A percentile compares a stretch with the other conserved stretches of the same genome.
These are phyloP conservation scores for Prochilodus magdalenae DNA, from an alignment of 2,113 vertebrate genomes.

Conservation along the genomic window DNA sequence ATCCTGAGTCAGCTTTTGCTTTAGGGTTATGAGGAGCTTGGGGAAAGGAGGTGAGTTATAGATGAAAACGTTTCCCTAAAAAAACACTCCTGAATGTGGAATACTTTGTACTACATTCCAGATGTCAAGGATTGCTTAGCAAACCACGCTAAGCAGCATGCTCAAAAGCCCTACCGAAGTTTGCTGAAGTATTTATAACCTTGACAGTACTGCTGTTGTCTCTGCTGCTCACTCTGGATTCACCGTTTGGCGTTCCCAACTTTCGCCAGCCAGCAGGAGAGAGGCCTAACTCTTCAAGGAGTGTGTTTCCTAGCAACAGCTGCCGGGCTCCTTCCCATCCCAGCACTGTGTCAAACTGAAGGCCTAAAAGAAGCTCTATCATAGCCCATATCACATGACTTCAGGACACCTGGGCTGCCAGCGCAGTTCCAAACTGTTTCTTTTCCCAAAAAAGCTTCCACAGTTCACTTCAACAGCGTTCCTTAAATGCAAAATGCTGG, in stretches of 20 bases:
- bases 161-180: not conserved
- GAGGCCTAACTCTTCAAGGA: constrained; percentile 36
- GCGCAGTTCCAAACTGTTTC: not conserved
- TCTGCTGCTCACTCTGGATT: not conserved
- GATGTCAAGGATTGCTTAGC: not conserved
- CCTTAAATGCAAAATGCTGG: not conserved
- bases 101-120: constrained; percentile 1
- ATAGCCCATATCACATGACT: constrained; percentile 5
- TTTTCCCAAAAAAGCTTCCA: not conserved
- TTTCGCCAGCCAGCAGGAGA: constrained; percentile 52
- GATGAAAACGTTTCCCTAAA: not conserved
- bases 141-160: not conserved
- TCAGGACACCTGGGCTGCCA: constrained; percentile 9
- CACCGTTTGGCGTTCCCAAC: constrained; percentile 29
- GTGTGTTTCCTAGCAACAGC: constrained; percentile 55
- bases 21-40: not conserved
- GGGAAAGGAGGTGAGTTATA: not conserved
- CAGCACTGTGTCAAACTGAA: constrained; percentile 39
- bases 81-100: not conserved
- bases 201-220: constrained; percentile 18
- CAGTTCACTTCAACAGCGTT: not conserved
- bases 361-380: constrained; percentile 4
- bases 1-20: not conserved
- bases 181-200: constrained; percentile 37
- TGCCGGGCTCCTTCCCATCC: constrained; percentile 17